phyloP scores from a whole-genome alignment of 2,113 vertebrate genomes.

The Aptenodytes forsteri region DNA sequence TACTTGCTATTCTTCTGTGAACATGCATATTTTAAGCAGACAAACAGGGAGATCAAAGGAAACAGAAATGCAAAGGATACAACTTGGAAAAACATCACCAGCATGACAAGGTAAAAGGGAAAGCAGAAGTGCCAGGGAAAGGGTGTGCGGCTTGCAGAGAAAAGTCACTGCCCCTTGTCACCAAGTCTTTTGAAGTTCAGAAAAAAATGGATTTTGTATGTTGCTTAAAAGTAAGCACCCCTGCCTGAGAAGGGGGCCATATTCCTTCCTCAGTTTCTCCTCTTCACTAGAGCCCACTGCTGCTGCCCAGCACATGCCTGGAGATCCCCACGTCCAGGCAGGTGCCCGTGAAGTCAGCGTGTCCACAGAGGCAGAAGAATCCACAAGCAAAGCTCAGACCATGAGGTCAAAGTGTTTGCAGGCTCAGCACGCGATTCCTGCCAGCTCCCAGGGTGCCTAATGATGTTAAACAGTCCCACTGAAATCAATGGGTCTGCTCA shows the following conservation, averaged over 20 bases:
- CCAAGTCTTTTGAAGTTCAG: not conserved
- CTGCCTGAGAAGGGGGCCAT: not conserved
- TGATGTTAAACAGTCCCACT: not conserved
- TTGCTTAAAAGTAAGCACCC: not conserved
- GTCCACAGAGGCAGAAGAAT: not conserved
- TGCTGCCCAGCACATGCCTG: not conserved
- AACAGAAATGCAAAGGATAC: not conserved
- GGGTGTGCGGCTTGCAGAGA: not conserved
- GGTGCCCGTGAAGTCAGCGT: not conserved
- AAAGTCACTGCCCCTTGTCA: not conserved
- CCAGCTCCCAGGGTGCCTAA: not conserved
- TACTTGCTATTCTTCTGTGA: not conserved
- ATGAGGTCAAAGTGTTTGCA: not conserved
- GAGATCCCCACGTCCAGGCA: not conserved
- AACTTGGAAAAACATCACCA: not conserved
- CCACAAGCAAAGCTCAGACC: not conserved
- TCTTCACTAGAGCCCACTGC: not conserved
- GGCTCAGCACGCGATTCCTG: not conserved
- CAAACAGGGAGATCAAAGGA: slow-evolving; percentile 12
- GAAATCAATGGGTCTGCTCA: not conserved
- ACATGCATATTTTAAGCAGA: not conserved
- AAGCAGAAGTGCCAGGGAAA: not conserved
- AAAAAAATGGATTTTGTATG: not conserved
- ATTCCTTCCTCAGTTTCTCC: not conserved
- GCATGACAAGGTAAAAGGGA: not conserved